These are phyloP conservation scores for Apis laboriosa DNA, from an alignment of 1,140 invertebrate genomes.

Conservation along the genomic window DNA sequence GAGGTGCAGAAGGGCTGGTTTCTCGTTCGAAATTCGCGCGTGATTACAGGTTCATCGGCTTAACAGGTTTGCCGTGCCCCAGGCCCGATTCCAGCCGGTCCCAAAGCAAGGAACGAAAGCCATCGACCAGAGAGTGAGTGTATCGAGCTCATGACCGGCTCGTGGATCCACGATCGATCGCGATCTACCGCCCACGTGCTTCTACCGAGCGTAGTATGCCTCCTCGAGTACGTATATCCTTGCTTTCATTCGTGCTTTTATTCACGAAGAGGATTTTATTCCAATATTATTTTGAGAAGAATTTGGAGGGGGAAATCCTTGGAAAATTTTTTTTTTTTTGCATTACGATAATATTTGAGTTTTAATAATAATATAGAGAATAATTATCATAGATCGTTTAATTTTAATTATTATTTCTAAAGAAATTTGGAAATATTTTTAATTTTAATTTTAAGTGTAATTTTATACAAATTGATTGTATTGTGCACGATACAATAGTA, in stretches of 20 bases:
- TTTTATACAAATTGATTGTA: no score
- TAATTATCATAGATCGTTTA: no score
- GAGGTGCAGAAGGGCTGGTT: constrained; percentile 45
- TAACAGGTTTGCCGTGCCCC: constrained; percentile 45
- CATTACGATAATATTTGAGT: no score
- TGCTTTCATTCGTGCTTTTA: background rate
- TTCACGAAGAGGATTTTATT: background rate
- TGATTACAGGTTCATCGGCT: constrained; percentile 55
- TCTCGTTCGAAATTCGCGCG: constrained; percentile 47
- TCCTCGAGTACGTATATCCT: background rate
- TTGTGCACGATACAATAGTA: no score
- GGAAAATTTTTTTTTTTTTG: no score
- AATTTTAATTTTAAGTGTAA: no score
- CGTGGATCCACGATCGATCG: constrained; percentile 27
- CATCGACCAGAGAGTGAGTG: background rate
- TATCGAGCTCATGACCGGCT: background rate
- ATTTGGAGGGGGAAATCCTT: no score
- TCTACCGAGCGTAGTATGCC: background rate
- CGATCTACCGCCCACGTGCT: constrained; percentile 36
- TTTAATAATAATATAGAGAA: no score
- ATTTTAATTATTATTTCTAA: no score
- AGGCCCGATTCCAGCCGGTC: constrained; percentile 33
- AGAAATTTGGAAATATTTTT: no score
- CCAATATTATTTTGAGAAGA: background rate
- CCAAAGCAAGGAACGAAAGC: constrained; percentile 10